Evolutionary conservation across 2,113 vertebrate genomes (phyloP).

Genomic region (Osmerus mordax): DNA sequence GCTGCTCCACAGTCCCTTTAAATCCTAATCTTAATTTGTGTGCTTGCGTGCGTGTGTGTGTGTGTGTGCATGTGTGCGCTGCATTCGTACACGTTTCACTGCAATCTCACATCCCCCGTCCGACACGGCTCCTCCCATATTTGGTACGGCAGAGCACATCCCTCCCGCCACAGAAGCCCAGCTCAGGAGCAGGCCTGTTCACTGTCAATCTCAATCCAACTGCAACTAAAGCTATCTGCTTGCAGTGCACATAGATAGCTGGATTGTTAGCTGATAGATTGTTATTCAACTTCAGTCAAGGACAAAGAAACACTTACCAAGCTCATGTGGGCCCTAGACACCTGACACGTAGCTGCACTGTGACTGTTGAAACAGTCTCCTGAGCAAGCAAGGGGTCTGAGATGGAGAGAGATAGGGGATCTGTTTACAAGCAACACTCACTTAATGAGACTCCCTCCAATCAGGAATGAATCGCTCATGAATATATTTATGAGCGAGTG

Average conservation of each 20-base stretch:
- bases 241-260: background rate
- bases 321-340: no score
- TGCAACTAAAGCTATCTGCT: background rate
- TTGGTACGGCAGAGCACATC: no score
- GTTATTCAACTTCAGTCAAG: background rate
- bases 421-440: background rate
- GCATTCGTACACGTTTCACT: no score
- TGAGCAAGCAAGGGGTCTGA: background rate
- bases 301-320: background rate
- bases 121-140: background rate
- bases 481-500: conserved; percentile 1
- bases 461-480: background rate
- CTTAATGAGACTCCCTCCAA: background rate
- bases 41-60: background rate
- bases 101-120: background rate
- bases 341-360: no score
- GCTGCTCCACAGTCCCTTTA: no score
- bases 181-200: background rate
- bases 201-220: background rate
- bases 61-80: background rate
- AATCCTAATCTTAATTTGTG: no score
- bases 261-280: background rate
- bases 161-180: no score
- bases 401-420: background rate
- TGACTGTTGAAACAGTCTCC: background rate